These are phyloP conservation scores for Gonioctena quinquepunctata DNA, from an alignment of 1,140 invertebrate genomes.

Conservation along the genomic window DNA sequence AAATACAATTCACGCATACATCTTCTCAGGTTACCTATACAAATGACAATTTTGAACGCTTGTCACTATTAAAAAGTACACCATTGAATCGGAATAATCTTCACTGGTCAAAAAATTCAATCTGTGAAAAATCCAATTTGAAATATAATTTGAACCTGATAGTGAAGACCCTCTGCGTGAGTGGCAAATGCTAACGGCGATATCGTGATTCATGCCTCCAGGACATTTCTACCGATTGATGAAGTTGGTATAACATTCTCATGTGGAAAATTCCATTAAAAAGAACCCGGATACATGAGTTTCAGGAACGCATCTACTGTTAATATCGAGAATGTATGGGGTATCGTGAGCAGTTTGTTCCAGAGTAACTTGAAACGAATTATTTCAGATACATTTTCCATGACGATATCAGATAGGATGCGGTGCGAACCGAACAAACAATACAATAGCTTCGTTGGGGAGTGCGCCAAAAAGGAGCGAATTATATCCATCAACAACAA, in stretches of 20 bases:
- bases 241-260: not conserved
- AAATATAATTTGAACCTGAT: not conserved
- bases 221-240: not conserved
- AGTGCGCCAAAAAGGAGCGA: not conserved
- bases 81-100: not conserved
- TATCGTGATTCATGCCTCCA: not conserved
- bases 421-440: not conserved
- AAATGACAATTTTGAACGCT: too few relatives aligned
- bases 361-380: not conserved
- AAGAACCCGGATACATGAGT: not conserved
- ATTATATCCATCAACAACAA: not conserved
- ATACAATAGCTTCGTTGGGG: not conserved
- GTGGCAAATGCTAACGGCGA: not conserved
- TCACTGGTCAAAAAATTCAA: not conserved
- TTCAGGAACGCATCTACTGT: not conserved
- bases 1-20: too few relatives aligned
- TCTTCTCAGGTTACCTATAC: too few relatives aligned
- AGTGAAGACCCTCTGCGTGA: not conserved
- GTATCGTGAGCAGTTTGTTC: too few relatives aligned
- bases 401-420: not conserved
- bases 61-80: too few relatives aligned
- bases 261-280: conserved; percentile 1
- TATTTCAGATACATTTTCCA: not conserved
- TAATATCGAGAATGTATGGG: not conserved
- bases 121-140: not conserved